Evolutionary conservation across 2,888 invertebrate species (phyloP), one percentile per base, ranked within the genome.

Genomic region (Amiota mariae): DNA sequence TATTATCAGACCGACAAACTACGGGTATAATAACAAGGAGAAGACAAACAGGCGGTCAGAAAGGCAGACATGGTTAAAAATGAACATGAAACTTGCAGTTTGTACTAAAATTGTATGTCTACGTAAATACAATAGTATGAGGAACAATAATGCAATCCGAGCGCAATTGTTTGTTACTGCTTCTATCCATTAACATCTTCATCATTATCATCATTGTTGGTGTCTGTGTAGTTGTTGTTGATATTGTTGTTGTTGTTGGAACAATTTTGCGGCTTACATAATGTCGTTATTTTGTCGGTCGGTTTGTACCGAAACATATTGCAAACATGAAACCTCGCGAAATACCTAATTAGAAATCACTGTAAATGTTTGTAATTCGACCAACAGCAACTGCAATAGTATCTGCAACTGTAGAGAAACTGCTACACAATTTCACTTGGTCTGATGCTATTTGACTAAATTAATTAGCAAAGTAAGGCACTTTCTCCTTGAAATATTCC

Each of bases 281-380:
- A 59, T 59, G 15, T 20, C 59, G 20, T 36, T 36, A 36, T 36
- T 36, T 36, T 36, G 36, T 36, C 36, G 36, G 36, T 36, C 36
- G 36, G 36, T 36, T 36, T 20, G 11, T 20, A 20, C 18, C 59
- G 18, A 59, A 59, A 59, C 59, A 59, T 59, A 20, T 11, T 20
- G 11, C 59, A 59, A 59, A 59, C 20, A 20, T 59, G 59, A 20
- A 36, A 36, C 18, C 15, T 6, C 59, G n/a, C 59, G 18, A 20
- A 20, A 20, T 15, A 20, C 18, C 59, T 59, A 59, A 59, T 59
- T 59, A 59, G 59, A 59, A 59, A 36, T 36, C 36, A 36, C 36
- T 36, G 36, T 36, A 36, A 36, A 36, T 36, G 36, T 36, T 36
- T 36, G 36, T 36, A 36, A 36, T 36, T 36, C 36, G 36, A 36